Percentiles rank a stretch among this genome's conserved stretches.
Evolutionary conservation across 2,888 invertebrate species (phyloP).

Genomic region (Branchellion lobata): DNA sequence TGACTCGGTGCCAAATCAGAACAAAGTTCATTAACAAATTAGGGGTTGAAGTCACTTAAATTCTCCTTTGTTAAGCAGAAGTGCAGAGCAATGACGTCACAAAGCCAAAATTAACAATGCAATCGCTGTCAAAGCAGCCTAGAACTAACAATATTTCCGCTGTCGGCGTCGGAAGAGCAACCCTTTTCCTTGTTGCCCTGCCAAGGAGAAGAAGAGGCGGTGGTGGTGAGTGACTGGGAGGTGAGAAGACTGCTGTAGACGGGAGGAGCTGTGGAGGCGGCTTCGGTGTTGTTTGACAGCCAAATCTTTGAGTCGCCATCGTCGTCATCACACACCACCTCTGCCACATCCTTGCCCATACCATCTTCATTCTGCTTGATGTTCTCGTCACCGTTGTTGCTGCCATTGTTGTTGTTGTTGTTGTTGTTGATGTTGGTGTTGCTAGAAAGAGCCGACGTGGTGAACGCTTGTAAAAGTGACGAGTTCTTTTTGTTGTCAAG

Average conservation of each 20-base stretch:
- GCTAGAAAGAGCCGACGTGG: background rate
- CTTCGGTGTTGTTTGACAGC: slow-evolving; percentile 24
- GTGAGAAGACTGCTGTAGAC: slow-evolving; percentile 17
- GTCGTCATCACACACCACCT: slow-evolving; percentile 3
- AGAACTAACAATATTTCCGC: background rate
- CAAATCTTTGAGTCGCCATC: slow-evolving; percentile 32
- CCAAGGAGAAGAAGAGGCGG: slow-evolving; percentile 36
- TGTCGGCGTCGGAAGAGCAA: background rate
- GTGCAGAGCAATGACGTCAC: background rate
- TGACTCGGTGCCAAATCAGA: too few species aligned
- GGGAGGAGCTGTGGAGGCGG: slow-evolving; percentile 14
- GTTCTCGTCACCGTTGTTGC: slow-evolving; percentile 21
- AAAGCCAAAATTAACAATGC: too few species aligned
- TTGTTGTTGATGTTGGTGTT: background rate
- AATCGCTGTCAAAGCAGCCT: too few species aligned
- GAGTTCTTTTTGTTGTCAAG: slow-evolving; percentile 37
- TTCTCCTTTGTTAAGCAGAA: too few species aligned
- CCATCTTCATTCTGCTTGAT: slow-evolving; percentile 17
- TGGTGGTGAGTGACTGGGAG: slow-evolving; percentile 6
- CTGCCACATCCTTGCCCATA: background rate
- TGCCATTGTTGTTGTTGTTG: slow-evolving; percentile 16
- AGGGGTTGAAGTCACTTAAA: too few species aligned
- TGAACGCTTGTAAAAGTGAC: slow-evolving; percentile 28
- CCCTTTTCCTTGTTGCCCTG: background rate
- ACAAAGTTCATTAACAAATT: too few species aligned